Percentiles rank a stretch among this genome's conserved stretches.
Conservation (phyloP, 1,140 invertebrate species). For the Sinonovacula constricta region DNA sequence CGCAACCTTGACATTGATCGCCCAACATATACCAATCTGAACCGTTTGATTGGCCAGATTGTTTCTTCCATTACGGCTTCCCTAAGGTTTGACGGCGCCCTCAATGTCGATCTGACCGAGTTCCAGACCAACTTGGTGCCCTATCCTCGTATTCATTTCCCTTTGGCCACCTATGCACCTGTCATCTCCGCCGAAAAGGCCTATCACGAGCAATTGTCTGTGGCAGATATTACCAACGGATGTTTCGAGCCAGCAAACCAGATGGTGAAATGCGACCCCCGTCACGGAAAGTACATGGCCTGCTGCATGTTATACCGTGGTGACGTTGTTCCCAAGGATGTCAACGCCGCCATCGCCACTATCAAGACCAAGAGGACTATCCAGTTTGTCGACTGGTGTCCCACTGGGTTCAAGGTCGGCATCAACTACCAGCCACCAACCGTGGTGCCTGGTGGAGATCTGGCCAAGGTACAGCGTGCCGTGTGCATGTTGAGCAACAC, state of each 20-base stretch:
- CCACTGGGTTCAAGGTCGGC: slow-evolving; percentile 66
- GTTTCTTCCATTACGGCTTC: slow-evolving; percentile 82
- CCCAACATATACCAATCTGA: slow-evolving; percentile 87
- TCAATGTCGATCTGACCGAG: slow-evolving; percentile 60
- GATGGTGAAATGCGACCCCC: slow-evolving; percentile 94
- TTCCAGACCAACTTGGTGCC: slow-evolving; percentile 85
- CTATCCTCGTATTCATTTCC: slow-evolving; percentile 75
- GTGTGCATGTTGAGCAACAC: slow-evolving; percentile 86
- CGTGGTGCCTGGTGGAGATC: slow-evolving; percentile 84
- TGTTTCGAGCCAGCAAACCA: slow-evolving; percentile 94
- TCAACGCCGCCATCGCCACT: slow-evolving; percentile 90
- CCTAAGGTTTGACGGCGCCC: not conserved
- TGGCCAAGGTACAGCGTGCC: slow-evolving; percentile 82
- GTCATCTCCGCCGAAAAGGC: slow-evolving; percentile 75
- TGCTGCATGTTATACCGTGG: slow-evolving; percentile 75
- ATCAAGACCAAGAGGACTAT: slow-evolving; percentile 86
- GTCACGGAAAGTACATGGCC: slow-evolving; percentile 90
- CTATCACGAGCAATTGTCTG: slow-evolving; percentile 78
- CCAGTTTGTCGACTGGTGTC: slow-evolving; percentile 70
- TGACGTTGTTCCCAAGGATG: slow-evolving; percentile 85
- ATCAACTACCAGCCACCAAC: slow-evolving; percentile 87
- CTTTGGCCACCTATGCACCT: slow-evolving; percentile 73
- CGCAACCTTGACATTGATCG: slow-evolving; percentile 85
- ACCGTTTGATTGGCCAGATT: slow-evolving; percentile 56
- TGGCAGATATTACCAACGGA: slow-evolving; percentile 83